Evolutionary conservation across 2,113 vertebrate genomes (phyloP).

Genomic region (Ptilonorhynchus violaceus): DNA sequence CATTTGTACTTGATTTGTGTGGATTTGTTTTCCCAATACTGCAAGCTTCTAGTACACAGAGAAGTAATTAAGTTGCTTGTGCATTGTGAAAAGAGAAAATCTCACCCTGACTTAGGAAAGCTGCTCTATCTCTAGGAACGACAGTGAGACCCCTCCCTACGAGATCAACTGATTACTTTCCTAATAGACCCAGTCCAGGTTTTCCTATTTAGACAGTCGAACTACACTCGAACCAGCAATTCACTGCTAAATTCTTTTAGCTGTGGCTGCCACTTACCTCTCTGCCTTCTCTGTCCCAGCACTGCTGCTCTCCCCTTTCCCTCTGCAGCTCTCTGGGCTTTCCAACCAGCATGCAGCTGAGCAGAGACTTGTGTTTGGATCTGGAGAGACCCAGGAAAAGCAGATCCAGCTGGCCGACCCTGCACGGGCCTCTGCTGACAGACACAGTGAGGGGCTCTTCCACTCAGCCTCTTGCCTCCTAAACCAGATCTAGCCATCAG

Average conservation of each 20-base stretch:
- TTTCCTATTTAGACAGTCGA: not conserved
- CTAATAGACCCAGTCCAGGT: not conserved
- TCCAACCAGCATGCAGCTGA: fast-evolving
- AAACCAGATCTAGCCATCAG: not conserved
- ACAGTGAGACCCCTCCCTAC: not conserved
- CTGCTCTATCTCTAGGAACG: not conserved
- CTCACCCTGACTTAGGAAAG: not conserved
- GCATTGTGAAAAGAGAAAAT: not conserved
- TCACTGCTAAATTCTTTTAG: not conserved
- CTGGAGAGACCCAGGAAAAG: not conserved
- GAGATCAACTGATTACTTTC: not conserved
- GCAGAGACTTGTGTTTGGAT: fast-evolving
- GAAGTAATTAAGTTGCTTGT: not conserved
- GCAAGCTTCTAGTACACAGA: not conserved
- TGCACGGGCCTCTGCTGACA: too few species aligned
- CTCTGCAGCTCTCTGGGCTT: not conserved
- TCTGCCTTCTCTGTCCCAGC: not conserved
- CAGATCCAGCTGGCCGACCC: not conserved
- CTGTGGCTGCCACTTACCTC: not conserved
- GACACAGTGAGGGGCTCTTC: not conserved
- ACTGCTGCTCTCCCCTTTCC: not conserved
- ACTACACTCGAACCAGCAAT: not conserved
- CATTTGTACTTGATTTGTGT: not conserved
- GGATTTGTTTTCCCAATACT: not conserved
- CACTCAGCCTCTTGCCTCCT: not conserved